phyloP scores from a whole-genome alignment of 2,113 vertebrate genomes.

The Onychorhynchus coronatus region DNA sequence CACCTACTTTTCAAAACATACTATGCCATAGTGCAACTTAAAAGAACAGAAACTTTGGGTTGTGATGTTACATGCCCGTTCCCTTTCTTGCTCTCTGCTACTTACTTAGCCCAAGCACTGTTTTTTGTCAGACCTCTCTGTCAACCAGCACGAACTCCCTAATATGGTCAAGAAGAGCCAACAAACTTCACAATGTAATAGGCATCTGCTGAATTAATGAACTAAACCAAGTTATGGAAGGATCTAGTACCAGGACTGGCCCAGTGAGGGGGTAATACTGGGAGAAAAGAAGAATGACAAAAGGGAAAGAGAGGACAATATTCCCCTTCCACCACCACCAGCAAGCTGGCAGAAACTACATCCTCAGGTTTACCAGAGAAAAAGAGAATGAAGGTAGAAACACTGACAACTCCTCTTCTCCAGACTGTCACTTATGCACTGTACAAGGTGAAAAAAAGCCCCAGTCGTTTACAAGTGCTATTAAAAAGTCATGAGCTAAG shows the following conservation, averaged over 20 bases:
- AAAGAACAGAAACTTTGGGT: neutral
- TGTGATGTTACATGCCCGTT: neutral
- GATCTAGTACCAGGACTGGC: neutral
- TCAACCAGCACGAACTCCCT: neutral
- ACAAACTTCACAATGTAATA: neutral
- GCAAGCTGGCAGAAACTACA: neutral
- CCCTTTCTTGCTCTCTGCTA: neutral
- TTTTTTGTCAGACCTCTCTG: neutral
- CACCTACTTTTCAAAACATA: neutral
- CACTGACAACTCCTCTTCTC: neutral
- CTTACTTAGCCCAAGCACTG: neutral
- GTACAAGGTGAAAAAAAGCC: neutral
- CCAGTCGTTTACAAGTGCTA: neutral
- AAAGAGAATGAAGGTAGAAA: neutral
- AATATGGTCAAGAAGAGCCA: neutral
- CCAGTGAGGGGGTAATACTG: neutral
- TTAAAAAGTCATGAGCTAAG: slow-evolving; percentile 15
- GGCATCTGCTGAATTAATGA: neutral
- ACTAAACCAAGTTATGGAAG: neutral
- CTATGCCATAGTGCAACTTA: neutral
- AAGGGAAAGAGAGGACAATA: neutral
- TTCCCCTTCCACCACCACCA: neutral
- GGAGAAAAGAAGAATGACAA: neutral
- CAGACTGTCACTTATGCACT: neutral
- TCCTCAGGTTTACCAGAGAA: neutral